Conservation (phyloP, 2,888 invertebrate species). For the Xestobium rufovillosum region DNA sequence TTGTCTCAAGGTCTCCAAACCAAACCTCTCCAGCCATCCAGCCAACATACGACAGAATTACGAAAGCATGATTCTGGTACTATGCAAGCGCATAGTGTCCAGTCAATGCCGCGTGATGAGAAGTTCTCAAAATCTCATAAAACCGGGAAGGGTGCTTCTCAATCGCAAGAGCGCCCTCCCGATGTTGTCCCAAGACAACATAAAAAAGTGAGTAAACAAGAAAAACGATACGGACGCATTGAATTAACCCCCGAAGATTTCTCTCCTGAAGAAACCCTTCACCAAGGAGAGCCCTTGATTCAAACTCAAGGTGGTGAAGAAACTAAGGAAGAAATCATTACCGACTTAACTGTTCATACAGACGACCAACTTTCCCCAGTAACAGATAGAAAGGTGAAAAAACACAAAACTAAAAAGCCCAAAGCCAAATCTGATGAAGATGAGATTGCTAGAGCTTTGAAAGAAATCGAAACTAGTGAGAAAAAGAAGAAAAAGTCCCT, state of each 20-base stretch:
- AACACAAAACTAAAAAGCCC: constrained; percentile 28
- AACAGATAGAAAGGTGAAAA: constrained; percentile 29
- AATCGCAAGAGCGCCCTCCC: constrained; percentile 22
- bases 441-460: constrained; percentile 44
- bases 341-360: constrained; percentile 24
- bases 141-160: constrained; percentile 25
- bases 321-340: constrained; percentile 18
- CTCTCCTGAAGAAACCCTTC: constrained; percentile 26
- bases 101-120: constrained; percentile 31
- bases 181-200: constrained; percentile 31
- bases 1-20: constrained; percentile 55
- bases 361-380: constrained; percentile 29
- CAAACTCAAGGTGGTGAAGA: constrained; percentile 30
- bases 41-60: constrained; percentile 34
- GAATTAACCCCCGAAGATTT: constrained; percentile 26
- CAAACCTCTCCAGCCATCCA: constrained; percentile 52
- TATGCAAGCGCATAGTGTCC: constrained; percentile 29
- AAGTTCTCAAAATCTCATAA: constrained; percentile 26
- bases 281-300: constrained; percentile 37
- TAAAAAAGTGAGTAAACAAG: constrained; percentile 28
- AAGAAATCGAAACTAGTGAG: constrained; percentile 38
- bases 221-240: constrained; percentile 33
- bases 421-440: constrained; percentile 31
- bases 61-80: too few species aligned
- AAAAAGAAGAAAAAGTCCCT: constrained; percentile 7